These are phyloP conservation scores for Muschampia plurimacula DNA, from an alignment of 2,888 invertebrate genomes.

Conservation along the genomic window DNA sequence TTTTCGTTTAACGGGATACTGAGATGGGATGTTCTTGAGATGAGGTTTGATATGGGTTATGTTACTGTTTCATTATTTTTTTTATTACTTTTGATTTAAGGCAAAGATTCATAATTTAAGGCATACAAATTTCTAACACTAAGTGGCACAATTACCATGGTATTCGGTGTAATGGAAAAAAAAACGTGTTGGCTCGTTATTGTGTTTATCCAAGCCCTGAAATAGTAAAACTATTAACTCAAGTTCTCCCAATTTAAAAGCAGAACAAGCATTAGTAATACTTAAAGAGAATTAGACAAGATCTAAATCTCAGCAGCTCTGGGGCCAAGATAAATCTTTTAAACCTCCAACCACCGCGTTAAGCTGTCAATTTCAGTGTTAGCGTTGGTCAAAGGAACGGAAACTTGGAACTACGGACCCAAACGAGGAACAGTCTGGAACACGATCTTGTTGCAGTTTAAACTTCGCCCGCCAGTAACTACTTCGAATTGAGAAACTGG, in stretches of 20 bases:
- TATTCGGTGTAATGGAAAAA: too few species aligned
- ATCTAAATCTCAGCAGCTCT: constrained; percentile 10
- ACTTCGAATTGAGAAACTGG: constrained; percentile 13
- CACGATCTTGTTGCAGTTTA: constrained; percentile 50
- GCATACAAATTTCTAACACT: too few species aligned
- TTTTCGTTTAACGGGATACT: constrained; percentile 62
- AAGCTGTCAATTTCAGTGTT: constrained; percentile 50
- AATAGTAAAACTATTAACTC: neutral
- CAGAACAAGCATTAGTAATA: neutral
- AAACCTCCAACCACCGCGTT: constrained; percentile 37
- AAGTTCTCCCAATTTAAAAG: neutral
- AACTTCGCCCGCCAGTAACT: constrained; percentile 39
- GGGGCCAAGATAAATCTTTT: constrained; percentile 25
- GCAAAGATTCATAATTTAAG: neutral
- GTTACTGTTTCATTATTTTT: neutral
- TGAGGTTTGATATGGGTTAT: neutral
- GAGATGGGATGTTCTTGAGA: constrained; percentile 53
- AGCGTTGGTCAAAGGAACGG: constrained; percentile 45
- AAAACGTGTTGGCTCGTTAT: too few species aligned
- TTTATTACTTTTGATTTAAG: neutral
- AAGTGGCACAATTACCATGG: too few species aligned
- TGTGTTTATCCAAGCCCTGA: too few species aligned
- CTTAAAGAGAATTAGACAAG: neutral
- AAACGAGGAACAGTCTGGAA: constrained; percentile 48
- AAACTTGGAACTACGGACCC: constrained; percentile 48